Evolutionary conservation across 2,888 invertebrate species (phyloP).

Genomic region (Silvanus unidentatus): DNA sequence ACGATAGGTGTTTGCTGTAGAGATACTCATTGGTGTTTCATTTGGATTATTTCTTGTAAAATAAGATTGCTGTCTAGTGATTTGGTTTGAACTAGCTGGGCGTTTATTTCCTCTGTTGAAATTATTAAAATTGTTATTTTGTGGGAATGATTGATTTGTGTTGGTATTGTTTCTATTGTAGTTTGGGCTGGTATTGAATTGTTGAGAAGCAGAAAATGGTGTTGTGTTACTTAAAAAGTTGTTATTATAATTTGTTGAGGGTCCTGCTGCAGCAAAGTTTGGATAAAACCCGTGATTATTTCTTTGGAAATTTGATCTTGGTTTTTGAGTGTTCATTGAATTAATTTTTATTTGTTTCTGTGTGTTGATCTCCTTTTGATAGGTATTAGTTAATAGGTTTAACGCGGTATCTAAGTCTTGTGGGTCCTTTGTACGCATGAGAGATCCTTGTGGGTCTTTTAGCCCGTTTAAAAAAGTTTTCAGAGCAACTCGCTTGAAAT

Average conservation of each 20-base stretch:
- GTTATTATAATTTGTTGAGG: not conserved
- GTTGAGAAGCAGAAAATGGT: not conserved
- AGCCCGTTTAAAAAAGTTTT: slow-evolving; percentile 6
- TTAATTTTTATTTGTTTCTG: not conserved
- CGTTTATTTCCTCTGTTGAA: too few species aligned
- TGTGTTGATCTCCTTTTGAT: slow-evolving; percentile 3
- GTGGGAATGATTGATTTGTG: too few species aligned
- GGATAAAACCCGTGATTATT: not conserved
- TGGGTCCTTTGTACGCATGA: slow-evolving; percentile 8
- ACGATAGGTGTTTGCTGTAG: too few species aligned
- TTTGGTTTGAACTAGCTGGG: too few species aligned
- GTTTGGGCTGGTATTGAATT: too few species aligned
- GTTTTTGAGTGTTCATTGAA: not conserved
- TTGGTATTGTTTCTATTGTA: too few species aligned
- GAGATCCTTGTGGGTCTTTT: slow-evolving; percentile 6
- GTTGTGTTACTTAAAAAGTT: not conserved
- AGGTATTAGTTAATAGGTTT: slow-evolving; percentile 6
- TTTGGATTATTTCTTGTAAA: too few species aligned
- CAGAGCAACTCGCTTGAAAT: slow-evolving; percentile 3
- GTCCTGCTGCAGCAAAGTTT: not conserved
- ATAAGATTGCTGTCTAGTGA: too few species aligned
- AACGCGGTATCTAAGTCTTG: slow-evolving; percentile 3
- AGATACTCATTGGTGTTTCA: too few species aligned
- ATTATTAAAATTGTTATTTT: too few species aligned
- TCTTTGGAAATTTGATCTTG: not conserved